phyloP scores from a whole-genome alignment of 2,888 invertebrate species.

The Apamea epomidion region DNA sequence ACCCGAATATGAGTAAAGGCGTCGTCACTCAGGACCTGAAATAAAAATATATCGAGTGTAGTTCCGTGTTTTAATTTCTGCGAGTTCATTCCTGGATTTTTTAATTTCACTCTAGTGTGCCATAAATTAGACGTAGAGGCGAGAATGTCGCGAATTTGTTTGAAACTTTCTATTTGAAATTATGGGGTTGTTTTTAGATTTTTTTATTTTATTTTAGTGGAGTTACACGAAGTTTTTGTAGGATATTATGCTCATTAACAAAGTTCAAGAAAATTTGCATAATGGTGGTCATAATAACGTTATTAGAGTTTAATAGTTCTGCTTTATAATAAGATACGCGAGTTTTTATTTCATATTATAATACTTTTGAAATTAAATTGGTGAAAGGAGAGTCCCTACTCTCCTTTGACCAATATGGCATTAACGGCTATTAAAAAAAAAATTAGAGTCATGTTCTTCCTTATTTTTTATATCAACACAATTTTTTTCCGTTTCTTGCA shows the following conservation, averaged over 20 bases:
- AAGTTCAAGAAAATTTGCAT: background rate
- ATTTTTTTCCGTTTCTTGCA: background rate
- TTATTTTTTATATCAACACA: background rate
- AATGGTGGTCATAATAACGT: background rate
- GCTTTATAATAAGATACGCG: background rate
- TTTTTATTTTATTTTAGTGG: slow-evolving; percentile 12
- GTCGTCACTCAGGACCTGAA: slow-evolving; percentile 85
- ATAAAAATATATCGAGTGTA: slow-evolving; percentile 40
- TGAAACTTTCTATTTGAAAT: slow-evolving; percentile 56
- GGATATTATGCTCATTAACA: background rate
- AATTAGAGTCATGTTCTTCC: background rate
- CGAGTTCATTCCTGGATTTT: slow-evolving; percentile 43
- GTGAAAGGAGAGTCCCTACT: too few species aligned
- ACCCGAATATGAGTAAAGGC: slow-evolving; percentile 91
- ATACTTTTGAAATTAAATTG: background rate
- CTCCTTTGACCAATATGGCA: too few species aligned
- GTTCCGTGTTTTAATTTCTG: slow-evolving; percentile 41
- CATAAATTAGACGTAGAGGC: slow-evolving; percentile 38
- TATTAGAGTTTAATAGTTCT: background rate
- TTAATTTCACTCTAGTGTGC: slow-evolving; percentile 39
- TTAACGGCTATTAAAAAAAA: too few species aligned
- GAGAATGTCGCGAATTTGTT: slow-evolving; percentile 36
- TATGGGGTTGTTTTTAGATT: slow-evolving; percentile 21
- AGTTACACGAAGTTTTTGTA: background rate
- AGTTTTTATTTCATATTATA: background rate